Conservation (phyloP, 1,140 invertebrate genomes). For the Zaprionus gabonicus region DNA sequence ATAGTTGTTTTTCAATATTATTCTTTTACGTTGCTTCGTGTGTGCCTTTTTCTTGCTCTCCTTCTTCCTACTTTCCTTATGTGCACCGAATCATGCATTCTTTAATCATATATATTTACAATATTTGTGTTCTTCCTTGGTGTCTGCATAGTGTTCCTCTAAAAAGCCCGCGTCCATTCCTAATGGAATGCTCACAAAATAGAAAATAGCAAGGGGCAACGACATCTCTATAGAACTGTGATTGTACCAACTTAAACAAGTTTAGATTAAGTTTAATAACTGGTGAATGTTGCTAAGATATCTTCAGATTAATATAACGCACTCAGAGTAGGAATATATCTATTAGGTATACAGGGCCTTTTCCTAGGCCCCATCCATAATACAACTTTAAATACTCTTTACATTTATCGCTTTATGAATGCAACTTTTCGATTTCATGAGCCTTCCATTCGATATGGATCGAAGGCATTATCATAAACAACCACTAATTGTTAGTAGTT, state of each 20-base stretch:
- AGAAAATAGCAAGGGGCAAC: not conserved
- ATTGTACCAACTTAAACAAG: slow-evolving; percentile 1
- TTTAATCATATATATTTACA: slow-evolving; percentile 48
- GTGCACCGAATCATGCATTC: slow-evolving; percentile 26
- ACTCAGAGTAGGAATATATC: not conserved
- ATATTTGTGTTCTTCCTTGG: slow-evolving; percentile 29
- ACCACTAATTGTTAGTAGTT: slow-evolving; percentile 32
- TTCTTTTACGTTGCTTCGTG: slow-evolving; percentile 54
- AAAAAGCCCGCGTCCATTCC: not conserved
- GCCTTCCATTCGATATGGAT: not conserved
- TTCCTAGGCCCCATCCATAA: not conserved
- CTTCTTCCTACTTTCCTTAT: slow-evolving; percentile 4
- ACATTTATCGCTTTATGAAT: not conserved
- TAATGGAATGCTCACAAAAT: not conserved
- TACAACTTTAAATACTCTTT: not conserved
- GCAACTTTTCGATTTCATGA: not conserved
- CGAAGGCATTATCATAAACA: not conserved
- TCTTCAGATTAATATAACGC: not conserved
- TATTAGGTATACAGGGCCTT: not conserved
- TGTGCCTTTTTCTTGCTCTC: slow-evolving; percentile 21
- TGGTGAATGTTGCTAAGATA: not conserved
- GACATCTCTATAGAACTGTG: not conserved
- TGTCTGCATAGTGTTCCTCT: slow-evolving; percentile 18
- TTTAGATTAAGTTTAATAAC: not conserved
- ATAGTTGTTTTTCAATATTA: slow-evolving; percentile 73